A percentile compares a stretch with the other conserved stretches of the same genome.
These are phyloP conservation scores for Magallana nippona DNA, from an alignment of 2,888 invertebrate species.

Conservation along the genomic window DNA sequence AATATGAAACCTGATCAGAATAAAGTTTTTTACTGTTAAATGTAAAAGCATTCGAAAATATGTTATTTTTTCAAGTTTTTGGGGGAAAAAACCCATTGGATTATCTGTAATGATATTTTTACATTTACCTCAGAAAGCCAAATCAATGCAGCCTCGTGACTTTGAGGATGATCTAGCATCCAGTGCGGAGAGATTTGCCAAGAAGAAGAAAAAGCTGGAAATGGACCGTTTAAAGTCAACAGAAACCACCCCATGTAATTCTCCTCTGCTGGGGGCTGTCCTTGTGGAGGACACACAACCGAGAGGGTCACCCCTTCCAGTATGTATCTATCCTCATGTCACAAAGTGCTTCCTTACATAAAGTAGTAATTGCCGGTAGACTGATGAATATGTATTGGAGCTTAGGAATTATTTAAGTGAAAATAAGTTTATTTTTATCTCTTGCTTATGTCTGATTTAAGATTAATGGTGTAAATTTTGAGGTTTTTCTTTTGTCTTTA, in stretches of 20 bases:
- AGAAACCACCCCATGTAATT: slow-evolving; percentile 58
- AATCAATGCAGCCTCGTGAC: slow-evolving; percentile 78
- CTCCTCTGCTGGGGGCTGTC: slow-evolving; percentile 56
- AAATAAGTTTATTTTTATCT: not conserved
- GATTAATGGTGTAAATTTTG: not conserved
- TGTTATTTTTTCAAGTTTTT: too few species aligned
- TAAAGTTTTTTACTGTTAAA: too few species aligned
- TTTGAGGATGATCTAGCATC: slow-evolving; percentile 75
- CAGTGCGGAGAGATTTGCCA: slow-evolving; percentile 71
- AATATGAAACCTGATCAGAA: too few species aligned
- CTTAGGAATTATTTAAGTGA: not conserved
- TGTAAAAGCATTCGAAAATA: too few species aligned
- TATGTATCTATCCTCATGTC: not conserved
- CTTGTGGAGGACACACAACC: slow-evolving; percentile 74
- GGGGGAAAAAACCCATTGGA: too few species aligned
- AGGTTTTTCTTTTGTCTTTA: not conserved
- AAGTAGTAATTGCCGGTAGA: too few species aligned
- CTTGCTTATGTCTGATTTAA: not conserved
- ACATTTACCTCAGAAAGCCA: slow-evolving; percentile 69
- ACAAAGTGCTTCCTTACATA: not conserved
- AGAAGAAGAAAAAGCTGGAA: slow-evolving; percentile 62
- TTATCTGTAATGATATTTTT: not conserved
- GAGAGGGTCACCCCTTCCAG: slow-evolving; percentile 39
- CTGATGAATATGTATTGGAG: not conserved
- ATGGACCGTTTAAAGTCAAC: slow-evolving; percentile 57